Evolutionary conservation across 2,888 invertebrate species (phyloP), one percentile per base, ranked within the genome.

Genomic region (Ferrisia virgata): DNA sequence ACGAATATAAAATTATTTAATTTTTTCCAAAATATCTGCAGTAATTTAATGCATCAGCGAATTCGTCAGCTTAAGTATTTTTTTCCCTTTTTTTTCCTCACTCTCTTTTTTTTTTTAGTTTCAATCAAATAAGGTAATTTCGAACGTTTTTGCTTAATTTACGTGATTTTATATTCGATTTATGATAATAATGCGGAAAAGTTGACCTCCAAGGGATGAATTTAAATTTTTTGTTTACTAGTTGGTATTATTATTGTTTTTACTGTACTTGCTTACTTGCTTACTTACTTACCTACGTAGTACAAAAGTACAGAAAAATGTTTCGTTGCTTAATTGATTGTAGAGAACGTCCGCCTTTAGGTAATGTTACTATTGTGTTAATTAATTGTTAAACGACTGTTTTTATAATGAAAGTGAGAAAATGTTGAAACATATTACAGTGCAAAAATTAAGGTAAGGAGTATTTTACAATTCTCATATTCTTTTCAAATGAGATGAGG

Each of bases 11-110:
- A 72, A 72, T 72, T 72, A 28, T 33, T 72, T 33, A 72, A 72
- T 72, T 33, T 72, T 33, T 33, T 72, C 33, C 33, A 28, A 15
- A 72, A 72, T 72, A 72, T 72, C 18, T n/a, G 33, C 15, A 6
- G n/a, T 72, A 72, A 72, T 72, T 72, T 72, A 72, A 72, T 33
- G 72, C 72, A 72, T 33, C 72, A n/a, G 15, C 72, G 72, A 64
- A 64, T 64, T 64, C 58, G 28, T 31, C 33, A 33, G 15, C 13
- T 9, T 25, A 72, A 36, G 28, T 31, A n/a, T 28, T 13, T 72
- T 72, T 72, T 53, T 39, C 11, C 11, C 39, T 39, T 11, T 39
- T 39, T 39, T n/a, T n/a, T n/a, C n/a, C n/a, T n/a, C n/a, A n/a
- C n/a, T 11, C 22, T 64, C 18, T 4, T 25, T 28, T 25, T 64